Conservation (phyloP, 2,113 vertebrate species). For the Phalacrocorax carbo region DNA sequence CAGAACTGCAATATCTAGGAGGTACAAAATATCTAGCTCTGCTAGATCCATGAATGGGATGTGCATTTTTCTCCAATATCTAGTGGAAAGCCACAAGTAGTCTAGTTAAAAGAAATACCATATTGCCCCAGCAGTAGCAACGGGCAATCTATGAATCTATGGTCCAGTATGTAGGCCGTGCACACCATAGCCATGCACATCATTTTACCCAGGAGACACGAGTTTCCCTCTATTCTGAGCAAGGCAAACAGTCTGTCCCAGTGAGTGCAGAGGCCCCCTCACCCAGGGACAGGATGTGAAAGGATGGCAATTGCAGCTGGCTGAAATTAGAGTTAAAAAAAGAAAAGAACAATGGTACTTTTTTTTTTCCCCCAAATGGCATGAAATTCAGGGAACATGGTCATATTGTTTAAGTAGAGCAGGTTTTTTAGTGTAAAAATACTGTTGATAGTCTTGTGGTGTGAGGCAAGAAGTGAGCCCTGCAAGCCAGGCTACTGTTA, state of each 20-base stretch:
- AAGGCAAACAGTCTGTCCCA: not conserved
- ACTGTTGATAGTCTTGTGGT: not conserved
- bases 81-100: not conserved
- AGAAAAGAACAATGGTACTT: not conserved
- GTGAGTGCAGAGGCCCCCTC: not conserved
- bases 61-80: not conserved
- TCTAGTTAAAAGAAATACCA: not conserved
- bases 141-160: accelerated
- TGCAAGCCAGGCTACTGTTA: not conserved
- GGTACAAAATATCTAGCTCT: not conserved
- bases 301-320: not conserved
- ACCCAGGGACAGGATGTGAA: accelerated
- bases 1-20: not conserved
- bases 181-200: not conserved
- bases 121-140: not conserved
- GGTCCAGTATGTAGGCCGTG: not conserved
- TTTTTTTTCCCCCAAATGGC: not conserved
- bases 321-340: not conserved
- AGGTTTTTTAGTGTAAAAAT: not conserved
- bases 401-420: not conserved
- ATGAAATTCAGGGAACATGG: not conserved
- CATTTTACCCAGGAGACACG: not conserved
- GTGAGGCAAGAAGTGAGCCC: not conserved
- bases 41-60: not conserved
- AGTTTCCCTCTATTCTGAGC: not conserved